Percentiles rank a stretch among this genome's conserved stretches.
Evolutionary conservation across 2,888 invertebrate species (phyloP).

Genomic region (Drosophila affinis): DNA sequence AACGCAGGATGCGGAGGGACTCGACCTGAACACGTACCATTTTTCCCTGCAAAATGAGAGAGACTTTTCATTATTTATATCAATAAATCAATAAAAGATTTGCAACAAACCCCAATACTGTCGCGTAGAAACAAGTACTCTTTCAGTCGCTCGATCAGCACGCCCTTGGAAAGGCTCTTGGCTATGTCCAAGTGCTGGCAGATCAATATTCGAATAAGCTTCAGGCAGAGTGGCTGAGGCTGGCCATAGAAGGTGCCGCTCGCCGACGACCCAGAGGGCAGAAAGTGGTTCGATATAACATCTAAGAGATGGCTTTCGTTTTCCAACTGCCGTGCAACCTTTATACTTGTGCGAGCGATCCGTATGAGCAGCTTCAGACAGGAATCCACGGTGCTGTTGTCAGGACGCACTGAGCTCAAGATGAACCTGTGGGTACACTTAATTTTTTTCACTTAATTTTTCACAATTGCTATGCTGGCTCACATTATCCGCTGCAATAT

Average conservation of each 20-base stretch:
- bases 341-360: slow-evolving; percentile 90
- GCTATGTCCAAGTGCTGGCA: slow-evolving; percentile 84
- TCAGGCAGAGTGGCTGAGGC: slow-evolving; percentile 89
- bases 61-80: slow-evolving; percentile 3
- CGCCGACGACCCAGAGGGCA: slow-evolving; percentile 56
- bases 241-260: slow-evolving; percentile 85
- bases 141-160: slow-evolving; percentile 71
- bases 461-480: slow-evolving; percentile 12
- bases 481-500: slow-evolving; percentile 89
- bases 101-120: slow-evolving; percentile 76
- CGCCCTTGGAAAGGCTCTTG: slow-evolving; percentile 66
- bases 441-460: background rate
- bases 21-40: slow-evolving; percentile 86
- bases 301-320: slow-evolving; percentile 87
- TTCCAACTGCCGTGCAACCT: slow-evolving; percentile 87
- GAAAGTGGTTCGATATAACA: slow-evolving; percentile 86
- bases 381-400: slow-evolving; percentile 89
- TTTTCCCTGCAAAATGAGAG: slow-evolving; percentile 66
- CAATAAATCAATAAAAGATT: slow-evolving; percentile 5
- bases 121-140: slow-evolving; percentile 79
- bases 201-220: slow-evolving; percentile 89
- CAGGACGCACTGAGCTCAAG: slow-evolving; percentile 88
- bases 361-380: slow-evolving; percentile 92
- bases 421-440: slow-evolving; percentile 87
- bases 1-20: slow-evolving; percentile 82